Conservation (phyloP, 1,140 invertebrate genomes). For the Macrostomum lignano region DNA sequence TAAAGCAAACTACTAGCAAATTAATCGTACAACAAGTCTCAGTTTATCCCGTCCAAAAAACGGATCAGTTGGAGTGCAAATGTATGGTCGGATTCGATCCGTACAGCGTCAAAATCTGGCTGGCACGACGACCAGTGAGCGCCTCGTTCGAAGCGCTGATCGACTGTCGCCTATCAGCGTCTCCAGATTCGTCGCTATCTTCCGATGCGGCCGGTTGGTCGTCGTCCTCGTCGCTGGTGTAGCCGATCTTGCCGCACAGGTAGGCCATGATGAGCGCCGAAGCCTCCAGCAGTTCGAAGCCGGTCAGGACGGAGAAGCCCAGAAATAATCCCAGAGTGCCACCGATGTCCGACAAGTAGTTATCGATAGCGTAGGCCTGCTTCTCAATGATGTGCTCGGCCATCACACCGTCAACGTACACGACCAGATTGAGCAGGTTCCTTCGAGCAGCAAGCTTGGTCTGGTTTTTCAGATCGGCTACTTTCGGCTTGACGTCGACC, state of each 20-base stretch:
- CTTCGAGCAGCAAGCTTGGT: background rate
- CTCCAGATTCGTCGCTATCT: too few relatives aligned
- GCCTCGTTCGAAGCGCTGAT: too few relatives aligned
- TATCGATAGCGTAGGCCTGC: background rate
- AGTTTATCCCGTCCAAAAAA: too few relatives aligned
- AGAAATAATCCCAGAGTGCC: background rate
- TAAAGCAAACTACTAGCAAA: too few relatives aligned
- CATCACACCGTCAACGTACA: background rate
- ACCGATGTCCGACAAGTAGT: constrained; percentile 1
- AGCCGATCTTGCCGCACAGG: background rate
- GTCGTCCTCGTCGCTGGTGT: too few relatives aligned
- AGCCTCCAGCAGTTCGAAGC: constrained; percentile 1
- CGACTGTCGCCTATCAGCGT: too few relatives aligned
- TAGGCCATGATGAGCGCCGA: background rate
- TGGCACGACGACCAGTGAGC: too few relatives aligned
- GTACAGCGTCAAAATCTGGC: too few relatives aligned
- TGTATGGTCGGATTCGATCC: too few relatives aligned
- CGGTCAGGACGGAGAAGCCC: background rate
- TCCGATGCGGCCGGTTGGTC: too few relatives aligned
- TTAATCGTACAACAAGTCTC: too few relatives aligned
- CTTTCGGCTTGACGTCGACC: background rate
- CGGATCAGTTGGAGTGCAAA: too few relatives aligned
- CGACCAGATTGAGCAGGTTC: background rate
- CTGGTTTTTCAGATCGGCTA: background rate
- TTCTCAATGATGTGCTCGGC: background rate